A percentile compares a stretch with the other conserved stretches of the same genome.
phyloP scores from a whole-genome alignment of 1,140 invertebrate genomes.

The Papilio xuthus region DNA sequence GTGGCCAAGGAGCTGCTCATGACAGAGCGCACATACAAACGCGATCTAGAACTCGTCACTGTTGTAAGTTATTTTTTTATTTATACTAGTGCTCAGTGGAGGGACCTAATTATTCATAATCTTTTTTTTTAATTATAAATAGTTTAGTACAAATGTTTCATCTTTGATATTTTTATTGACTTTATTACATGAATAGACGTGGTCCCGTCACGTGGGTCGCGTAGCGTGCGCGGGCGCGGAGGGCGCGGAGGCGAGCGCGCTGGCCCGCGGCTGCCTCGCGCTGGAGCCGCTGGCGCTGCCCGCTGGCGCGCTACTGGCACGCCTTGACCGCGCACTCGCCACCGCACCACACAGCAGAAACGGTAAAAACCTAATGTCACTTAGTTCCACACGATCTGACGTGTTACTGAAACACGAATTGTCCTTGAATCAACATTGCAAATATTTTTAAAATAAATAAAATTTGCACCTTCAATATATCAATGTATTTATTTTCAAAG shows the following conservation, averaged over 20 bases:
- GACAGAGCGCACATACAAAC: conserved; percentile 97
- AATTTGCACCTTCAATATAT: too few relatives aligned
- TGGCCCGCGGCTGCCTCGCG: conserved; percentile 79
- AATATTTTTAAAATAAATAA: too few relatives aligned
- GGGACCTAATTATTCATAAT: too few relatives aligned
- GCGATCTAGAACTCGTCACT: conserved; percentile 96
- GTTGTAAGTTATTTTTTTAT: conserved; percentile 82
- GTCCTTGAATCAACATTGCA: too few relatives aligned
- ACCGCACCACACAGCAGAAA: conserved; percentile 24
- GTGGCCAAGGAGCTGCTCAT: conserved; percentile 97
- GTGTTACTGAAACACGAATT: too few relatives aligned
- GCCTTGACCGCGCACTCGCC: conserved; percentile 76
- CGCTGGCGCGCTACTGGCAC: conserved; percentile 82
- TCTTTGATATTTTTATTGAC: neutral
- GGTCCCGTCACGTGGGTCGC: conserved; percentile 62
- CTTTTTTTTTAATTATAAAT: too few relatives aligned
- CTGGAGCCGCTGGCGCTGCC: conserved; percentile 84
- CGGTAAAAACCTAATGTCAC: conserved; percentile 3
- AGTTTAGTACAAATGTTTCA: too few relatives aligned
- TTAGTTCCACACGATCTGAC: too few relatives aligned
- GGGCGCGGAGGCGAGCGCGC: conserved; percentile 76
- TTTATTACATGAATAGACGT: conserved; percentile 51
- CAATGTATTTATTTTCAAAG: conserved; percentile 6
- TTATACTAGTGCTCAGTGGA: neutral
- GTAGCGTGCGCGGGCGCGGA: conserved; percentile 49